Conservation (phyloP, 2,113 vertebrate genomes). For the Antigone vipio region DNA sequence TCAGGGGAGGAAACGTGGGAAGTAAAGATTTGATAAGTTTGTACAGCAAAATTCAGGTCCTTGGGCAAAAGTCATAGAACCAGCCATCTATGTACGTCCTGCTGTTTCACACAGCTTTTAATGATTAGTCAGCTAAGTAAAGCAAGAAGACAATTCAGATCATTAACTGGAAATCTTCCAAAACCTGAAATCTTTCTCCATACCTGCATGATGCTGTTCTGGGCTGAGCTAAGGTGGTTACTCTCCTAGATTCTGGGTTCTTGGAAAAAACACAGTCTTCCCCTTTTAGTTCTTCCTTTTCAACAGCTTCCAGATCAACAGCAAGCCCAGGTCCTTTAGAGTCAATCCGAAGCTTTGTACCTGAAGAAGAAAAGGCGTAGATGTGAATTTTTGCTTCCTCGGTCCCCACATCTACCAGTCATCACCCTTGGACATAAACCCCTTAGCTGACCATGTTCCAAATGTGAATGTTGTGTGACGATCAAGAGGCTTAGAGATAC, state of each 20-base stretch:
- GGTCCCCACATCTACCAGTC: neutral
- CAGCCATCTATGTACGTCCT: accelerated
- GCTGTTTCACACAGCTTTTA: neutral
- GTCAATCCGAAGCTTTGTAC: neutral
- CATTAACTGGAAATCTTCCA: neutral
- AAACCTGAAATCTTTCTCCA: neutral
- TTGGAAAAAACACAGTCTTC: neutral
- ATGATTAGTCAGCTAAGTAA: neutral
- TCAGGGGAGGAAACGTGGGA: neutral
- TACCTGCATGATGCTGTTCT: slow-evolving; percentile 27
- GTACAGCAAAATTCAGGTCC: neutral
- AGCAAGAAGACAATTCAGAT: neutral
- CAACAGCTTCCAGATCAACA: neutral
- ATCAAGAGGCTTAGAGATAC: neutral
- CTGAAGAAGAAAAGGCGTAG: slow-evolving; percentile 30
- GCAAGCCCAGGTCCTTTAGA: neutral
- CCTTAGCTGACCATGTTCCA: neutral
- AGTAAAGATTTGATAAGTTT: neutral
- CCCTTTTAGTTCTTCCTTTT: neutral
- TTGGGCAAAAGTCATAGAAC: neutral
- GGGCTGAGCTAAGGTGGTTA: neutral
- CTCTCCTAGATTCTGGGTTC: neutral
- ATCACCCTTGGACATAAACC: neutral
- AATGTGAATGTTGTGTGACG: neutral
- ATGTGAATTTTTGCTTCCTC: neutral